Base-by-base conservation (phyloP, 2,888 invertebrate genomes). In the Melieria omissa region DNA sequence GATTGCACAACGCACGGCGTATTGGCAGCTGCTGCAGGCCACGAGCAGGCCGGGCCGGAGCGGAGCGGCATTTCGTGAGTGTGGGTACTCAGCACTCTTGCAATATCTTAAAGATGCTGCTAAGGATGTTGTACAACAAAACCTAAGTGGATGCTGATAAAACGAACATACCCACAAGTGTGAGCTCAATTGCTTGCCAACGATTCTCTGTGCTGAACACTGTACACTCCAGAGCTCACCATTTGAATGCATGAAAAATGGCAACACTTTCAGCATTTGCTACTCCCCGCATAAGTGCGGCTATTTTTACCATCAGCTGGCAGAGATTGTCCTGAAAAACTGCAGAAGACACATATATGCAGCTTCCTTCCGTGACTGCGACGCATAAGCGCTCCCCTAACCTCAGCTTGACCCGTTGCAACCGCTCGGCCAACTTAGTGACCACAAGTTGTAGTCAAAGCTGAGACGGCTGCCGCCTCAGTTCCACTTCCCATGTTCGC, bases 211-310 rank as follows among this genome's bases (percentile, higher is more conserved):
- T 29, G 29, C 29, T 29, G 29, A 29, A 29, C 29, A 29, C 29
- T 29, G 29, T 29, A 29, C 29, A 29, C 29, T 29, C 55, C 9
- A 55, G 5, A 29, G 29, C 55, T 16, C 55, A 0, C 14, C 16
- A 75, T 76, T 76, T 74, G 75, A 75, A 63, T 75, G 75, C 81
- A 81, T 80, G 80, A 81, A 79, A 80, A 81, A 79, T 80, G 79
- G 80, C 81, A 79, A 81, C 82, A 81, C 80, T 81, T 82, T 80
- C 47, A 66, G 61, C 46, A 47, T 58, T 57, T 42, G 10, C 29
- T 42, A 52, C 44, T 10, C 16, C 64, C 14, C 60, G 5, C 42
- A 49, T 10, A 64, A 64, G 42, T 65, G 67, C 49, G 67, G 60
- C 61, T 68, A 49, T 16, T 29, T 29, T 29, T 29, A 29, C 29